These are phyloP conservation scores for Melanogrammus aeglefinus DNA, from an alignment of 2,797 vertebrate species.

Conservation along the genomic window DNA sequence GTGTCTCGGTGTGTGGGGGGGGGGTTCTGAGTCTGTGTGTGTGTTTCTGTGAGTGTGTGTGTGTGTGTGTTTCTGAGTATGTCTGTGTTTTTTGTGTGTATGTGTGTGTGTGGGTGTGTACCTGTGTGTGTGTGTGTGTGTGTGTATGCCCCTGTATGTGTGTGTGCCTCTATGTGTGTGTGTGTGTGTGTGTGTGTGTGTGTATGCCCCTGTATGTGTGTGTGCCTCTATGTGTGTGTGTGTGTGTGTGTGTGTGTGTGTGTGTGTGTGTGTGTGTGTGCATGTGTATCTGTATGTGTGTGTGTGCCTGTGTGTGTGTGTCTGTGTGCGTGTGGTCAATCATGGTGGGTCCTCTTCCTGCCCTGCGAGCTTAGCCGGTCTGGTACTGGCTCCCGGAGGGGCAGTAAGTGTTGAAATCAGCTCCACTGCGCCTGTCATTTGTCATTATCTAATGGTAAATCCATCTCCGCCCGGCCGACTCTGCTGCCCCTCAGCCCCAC, in stretches of 20 bases:
- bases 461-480: constrained; percentile 56
- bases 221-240: not conserved
- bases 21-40: too few species aligned
- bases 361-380: constrained; percentile 33
- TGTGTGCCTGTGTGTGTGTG: too few species aligned
- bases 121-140: too few species aligned
- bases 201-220: not conserved
- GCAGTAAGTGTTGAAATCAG: constrained; percentile 71
- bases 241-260: not conserved
- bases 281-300: not conserved
- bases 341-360: constrained; percentile 5
- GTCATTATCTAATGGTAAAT: constrained; percentile 75
- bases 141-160: not conserved
- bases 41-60: too few species aligned
- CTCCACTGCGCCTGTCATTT: constrained; percentile 60
- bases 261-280: not conserved
- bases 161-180: too few species aligned
- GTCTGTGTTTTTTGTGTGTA: too few species aligned
- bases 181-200: too few species aligned
- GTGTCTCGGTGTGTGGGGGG: too few species aligned
- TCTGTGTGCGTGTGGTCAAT: constrained; percentile 18
- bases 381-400: constrained; percentile 50
- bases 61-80: too few species aligned
- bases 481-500: constrained; percentile 40
- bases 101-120: too few species aligned